Base-by-base conservation (phyloP, 2,113 vertebrate genomes). In the Ibidorhyncha struthersii region DNA sequence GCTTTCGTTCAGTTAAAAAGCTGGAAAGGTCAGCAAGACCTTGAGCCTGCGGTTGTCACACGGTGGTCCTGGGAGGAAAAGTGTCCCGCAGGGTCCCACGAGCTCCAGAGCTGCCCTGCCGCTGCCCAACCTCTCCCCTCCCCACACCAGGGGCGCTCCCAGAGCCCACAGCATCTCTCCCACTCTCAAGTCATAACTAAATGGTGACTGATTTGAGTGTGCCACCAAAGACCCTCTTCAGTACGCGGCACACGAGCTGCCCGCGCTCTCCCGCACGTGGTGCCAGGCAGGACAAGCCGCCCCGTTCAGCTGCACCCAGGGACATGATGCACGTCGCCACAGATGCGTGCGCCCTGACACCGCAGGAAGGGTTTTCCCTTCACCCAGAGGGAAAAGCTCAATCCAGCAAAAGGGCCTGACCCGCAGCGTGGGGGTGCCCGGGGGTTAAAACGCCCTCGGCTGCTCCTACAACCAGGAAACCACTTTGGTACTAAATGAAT, bases 221-320 rank as follows among this genome's bases (percentile, higher is more conserved):
- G 81, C 49, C 91, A 41, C 59, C 74, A 22, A 14, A 77, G 14
- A 14, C 43, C 30, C 25, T 19, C 26, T 14, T 29, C 5, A 14
- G 55, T 18, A 29, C 8, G 3, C 8, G 62, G 41, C 36, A 4
- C n/a, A 4, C 1, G 16, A 71, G 82, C 62, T 36, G 50, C 38
- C 69, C 2, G 4, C 2, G 1, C 7, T 19, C 43, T 32, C 38
- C 72, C 3, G 5, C 47, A 0, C 0, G 1, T 2, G 11, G 50
- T 72, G 56, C 66, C 82, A 29, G 29, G 41, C 69, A n/a, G 92
- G 47, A 19, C 50, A 41, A 85, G 62, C 36, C 12, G 10, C 53
- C 74, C 78, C 12, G 7, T 8, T 32, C 45, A 2, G 85, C 58
- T n/a, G 45, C 43, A 5, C 8, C 36, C 62, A 5, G 19, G 55